Percentiles rank a stretch among this genome's conserved stretches.
Evolutionary conservation across 2,888 invertebrate species (phyloP).

Genomic region (Thyatira batis): DNA sequence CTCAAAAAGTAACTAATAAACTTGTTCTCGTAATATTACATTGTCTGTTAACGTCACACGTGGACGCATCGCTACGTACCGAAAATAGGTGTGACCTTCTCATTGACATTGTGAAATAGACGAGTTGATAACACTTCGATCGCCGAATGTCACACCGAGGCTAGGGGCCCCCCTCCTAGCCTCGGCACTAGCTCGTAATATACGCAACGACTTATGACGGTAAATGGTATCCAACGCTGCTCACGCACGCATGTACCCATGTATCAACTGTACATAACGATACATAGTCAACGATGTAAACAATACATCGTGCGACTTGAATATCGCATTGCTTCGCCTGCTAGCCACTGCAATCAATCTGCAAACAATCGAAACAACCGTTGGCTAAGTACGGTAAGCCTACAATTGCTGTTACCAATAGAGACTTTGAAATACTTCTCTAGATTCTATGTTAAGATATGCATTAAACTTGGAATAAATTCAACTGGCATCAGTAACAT

Average conservation of each 20-base stretch:
- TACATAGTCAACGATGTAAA: slow-evolving; percentile 20
- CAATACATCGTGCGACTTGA: slow-evolving; percentile 19
- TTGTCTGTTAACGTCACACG: slow-evolving; percentile 44
- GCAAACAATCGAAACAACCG: slow-evolving; percentile 53
- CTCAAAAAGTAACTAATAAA: background rate
- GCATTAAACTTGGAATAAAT: slow-evolving; percentile 13
- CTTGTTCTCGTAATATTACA: background rate
- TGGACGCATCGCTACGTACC: slow-evolving; percentile 59
- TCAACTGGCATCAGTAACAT: background rate
- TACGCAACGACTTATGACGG: slow-evolving; percentile 38
- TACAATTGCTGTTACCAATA: slow-evolving; percentile 33
- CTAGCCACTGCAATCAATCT: slow-evolving; percentile 46
- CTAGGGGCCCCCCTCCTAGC: slow-evolving; percentile 66
- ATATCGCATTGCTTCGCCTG: slow-evolving; percentile 20
- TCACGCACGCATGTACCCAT: slow-evolving; percentile 28
- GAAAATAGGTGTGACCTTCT: slow-evolving; percentile 80
- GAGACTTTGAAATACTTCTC: slow-evolving; percentile 25
- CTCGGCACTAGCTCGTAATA: slow-evolving; percentile 47
- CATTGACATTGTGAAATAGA: slow-evolving; percentile 83
- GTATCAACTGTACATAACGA: slow-evolving; percentile 26
- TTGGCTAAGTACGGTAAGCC: slow-evolving; percentile 30
- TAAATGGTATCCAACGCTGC: slow-evolving; percentile 59
- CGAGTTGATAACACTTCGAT: slow-evolving; percentile 77
- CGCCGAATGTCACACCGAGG: slow-evolving; percentile 79
- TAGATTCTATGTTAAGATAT: slow-evolving; percentile 3